Evolutionary conservation across 2,797 vertebrate species (phyloP), one percentile per base, ranked within the genome.

Genomic region (Arctocebus calabarensis): DNA sequence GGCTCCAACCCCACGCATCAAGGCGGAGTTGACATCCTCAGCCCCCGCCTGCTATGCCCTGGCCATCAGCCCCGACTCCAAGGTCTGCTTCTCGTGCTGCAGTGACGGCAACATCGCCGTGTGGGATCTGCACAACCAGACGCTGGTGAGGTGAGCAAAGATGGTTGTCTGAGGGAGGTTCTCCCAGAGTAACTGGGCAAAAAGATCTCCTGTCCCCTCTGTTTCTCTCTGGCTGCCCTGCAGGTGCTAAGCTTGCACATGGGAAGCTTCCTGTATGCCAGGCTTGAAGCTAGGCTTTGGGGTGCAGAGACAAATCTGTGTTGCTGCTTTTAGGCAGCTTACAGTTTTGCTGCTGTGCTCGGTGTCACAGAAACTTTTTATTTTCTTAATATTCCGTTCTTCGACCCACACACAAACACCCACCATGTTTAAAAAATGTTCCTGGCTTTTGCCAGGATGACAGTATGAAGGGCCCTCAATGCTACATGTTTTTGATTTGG

Each of bases 61-160:
- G 94, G 99, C 99, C 93, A 99, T 99, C 98, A 99, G 99, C 97
- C 99, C 99, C 0, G 99, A 99, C 97, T 99, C 99, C 98, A 99
- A 99, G 97, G 99, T 99, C 78, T 99, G 99, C 98, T 99, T 99
- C 97, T 99, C 99, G 1, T 99, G 99, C 98, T 99, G 99, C 96
- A 99, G 99, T 1, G 99, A 99, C 16, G 99, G 99, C 70, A 99
- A 99, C 97, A 99, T 99, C 0, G 99, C 99, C 2, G 99, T 99
- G 87, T 99, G 99, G 99, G 99, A 99, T 97, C 98, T 99, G 68
- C 99, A 99, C 96, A 99, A 99, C 96, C 99, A 99, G 98, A 99
- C 99, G 0, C 88, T 99, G 88, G 99, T 99, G 98, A 99, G 99
- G 99, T 99, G 93, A 98, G 99, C 96, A 7, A 23, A 62, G 70